Conservation (phyloP, 2,797 vertebrate species). For the Smutsia temminckii region DNA sequence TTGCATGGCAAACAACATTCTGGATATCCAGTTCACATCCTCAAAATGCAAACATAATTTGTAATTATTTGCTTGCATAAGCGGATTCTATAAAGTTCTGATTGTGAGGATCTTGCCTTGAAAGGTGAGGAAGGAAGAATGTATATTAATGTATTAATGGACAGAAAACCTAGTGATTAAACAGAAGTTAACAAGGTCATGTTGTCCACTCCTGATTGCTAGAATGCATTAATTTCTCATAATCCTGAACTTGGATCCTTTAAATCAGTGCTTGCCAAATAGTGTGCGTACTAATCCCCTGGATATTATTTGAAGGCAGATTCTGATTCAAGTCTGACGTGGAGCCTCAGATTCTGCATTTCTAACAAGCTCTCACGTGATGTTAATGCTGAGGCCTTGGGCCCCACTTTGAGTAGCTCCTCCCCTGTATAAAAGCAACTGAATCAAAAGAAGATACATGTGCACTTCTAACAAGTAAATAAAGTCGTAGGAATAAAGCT, state of each 20-base stretch:
- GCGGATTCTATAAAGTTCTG: not conserved
- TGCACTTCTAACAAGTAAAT: not conserved
- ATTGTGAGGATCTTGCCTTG: not conserved
- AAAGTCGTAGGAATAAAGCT: not conserved
- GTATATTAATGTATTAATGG: not conserved
- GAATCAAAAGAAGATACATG: not conserved
- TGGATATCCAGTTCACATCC: not conserved
- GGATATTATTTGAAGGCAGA: not conserved
- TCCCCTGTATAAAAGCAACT: not conserved
- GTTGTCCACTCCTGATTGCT: not conserved
- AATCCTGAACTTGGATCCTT: not conserved
- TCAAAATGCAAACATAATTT: conserved; percentile 3
- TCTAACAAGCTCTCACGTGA: not conserved
- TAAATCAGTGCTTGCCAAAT: not conserved
- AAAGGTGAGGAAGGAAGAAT: not conserved
- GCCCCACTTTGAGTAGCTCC: not conserved
- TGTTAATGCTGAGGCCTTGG: not conserved
- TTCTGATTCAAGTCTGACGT: not conserved
- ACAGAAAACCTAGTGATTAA: conserved; percentile 1
- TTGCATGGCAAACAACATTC: not conserved
- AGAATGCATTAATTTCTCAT: conserved; percentile 43
- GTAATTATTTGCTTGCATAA: not conserved
- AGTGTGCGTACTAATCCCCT: not conserved
- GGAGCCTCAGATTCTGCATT: not conserved
- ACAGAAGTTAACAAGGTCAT: conserved; percentile 23